phyloP scores from a whole-genome alignment of 2,888 invertebrate genomes.

The Chorisops tibialis region DNA sequence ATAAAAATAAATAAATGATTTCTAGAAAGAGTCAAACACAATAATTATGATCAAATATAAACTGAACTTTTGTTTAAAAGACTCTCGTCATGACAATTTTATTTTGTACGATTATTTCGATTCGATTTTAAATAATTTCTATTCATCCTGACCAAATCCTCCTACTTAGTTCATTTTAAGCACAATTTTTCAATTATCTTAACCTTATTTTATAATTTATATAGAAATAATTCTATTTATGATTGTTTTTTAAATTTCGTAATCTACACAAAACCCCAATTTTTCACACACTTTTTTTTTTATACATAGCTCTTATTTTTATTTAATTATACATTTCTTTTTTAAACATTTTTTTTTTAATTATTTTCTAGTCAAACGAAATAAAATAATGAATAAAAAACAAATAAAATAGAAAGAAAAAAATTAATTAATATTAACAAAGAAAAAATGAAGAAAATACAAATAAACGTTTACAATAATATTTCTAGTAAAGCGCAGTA shows the following conservation, averaged over 20 bases:
- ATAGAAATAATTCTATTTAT: not conserved
- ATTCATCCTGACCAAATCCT: no score
- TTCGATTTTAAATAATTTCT: no score
- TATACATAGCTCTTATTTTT: not conserved
- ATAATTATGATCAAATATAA: no score
- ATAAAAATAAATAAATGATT: no score
- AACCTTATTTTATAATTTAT: not conserved
- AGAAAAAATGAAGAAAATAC: not conserved
- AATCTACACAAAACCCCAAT: not conserved
- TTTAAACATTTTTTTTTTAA: not conserved
- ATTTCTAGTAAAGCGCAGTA: not conserved
- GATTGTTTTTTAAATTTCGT: not conserved
- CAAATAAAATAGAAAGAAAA: not conserved
- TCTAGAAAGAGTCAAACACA: no score
- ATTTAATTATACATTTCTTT: no score
- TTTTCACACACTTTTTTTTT: not conserved
- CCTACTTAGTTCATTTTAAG: not conserved
- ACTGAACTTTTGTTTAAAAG: no score
- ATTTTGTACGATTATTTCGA: no score
- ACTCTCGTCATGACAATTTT: no score
- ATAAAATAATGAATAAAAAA: conserved; percentile 9
- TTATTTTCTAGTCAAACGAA: conserved; percentile 19
- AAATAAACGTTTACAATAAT: not conserved
- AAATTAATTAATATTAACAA: not conserved
- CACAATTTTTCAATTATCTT: not conserved